Evolutionary conservation across 2,113 vertebrate species (phyloP), one percentile per base, ranked within the genome.

Genomic region (Embiotoca jacksoni): DNA sequence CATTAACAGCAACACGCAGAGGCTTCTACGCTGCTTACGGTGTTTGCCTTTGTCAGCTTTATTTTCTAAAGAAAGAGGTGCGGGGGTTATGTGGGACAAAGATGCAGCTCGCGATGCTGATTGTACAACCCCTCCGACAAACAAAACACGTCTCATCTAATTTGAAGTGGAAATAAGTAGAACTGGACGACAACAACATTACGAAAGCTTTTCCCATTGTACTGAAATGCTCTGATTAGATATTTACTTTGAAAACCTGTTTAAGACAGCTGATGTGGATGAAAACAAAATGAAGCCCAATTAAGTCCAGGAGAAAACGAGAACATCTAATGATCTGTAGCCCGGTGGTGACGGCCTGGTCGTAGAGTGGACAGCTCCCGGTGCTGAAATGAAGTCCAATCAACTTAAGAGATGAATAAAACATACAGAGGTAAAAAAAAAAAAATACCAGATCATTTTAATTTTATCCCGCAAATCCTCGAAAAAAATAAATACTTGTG

Each of bases 1-100:
- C 73, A 81, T 84, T 83, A 81, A 53, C 37, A 23, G 52, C 13
- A 82, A 46, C 50, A 71, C n/a, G 16, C n/a, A 86, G 53, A 35
- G 30, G 23, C 56, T 49, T 72, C 37, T 3, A 14, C 46, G 23
- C 31, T 11, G 53, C 15, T 30, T 35, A 23, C 23, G 23, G 58
- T 62, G 59, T 52, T 16, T 41, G 59, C 59, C 56, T 75, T 67
- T 63, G 57, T 58, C 7, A 7, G 53, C 69, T 44, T 46, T 6
- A 23, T 59, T 72, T 23, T 33, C 65, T 78, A 23, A 65, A 64
- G 44, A 5, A 62, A 23, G 5, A 52, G n/a, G 16, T 53, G 11
- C 3, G 33, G 4, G 4, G 35, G 37, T 75, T 67, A 41, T 75
- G 46, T 75, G 37, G 71, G 39, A 60, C 71, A 65, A 9, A 39